A percentile compares a stretch with the other conserved stretches of the same genome.
These are phyloP conservation scores for Rotaria macrura DNA, from an alignment of 2,888 invertebrate species.

Conservation along the genomic window DNA sequence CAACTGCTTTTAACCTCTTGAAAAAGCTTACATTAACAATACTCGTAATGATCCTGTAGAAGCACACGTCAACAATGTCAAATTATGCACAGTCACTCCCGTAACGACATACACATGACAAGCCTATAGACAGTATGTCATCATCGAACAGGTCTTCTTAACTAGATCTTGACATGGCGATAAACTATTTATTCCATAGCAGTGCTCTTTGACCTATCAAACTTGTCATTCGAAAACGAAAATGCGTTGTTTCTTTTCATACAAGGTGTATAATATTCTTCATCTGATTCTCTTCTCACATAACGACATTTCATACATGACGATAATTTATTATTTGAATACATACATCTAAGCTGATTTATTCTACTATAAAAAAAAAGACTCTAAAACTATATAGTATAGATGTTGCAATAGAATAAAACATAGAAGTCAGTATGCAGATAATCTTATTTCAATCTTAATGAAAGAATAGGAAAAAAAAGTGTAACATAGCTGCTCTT, in stretches of 20 bases:
- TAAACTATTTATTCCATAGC: no score
- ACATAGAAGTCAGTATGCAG: neutral
- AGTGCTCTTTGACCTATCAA: neutral
- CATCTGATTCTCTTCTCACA: neutral
- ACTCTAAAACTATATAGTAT: neutral
- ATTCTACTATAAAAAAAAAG: neutral
- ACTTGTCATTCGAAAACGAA: no score
- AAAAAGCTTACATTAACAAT: neutral
- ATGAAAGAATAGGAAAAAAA: neutral
- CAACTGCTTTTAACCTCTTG: neutral
- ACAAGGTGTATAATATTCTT: neutral
- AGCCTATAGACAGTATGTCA: neutral
- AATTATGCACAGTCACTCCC: neutral
- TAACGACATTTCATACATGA: neutral
- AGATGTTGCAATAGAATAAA: neutral
- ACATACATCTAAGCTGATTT: neutral
- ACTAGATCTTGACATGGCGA: no score
- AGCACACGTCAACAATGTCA: neutral
- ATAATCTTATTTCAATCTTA: neutral
- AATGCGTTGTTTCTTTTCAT: no score
- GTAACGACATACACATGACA: neutral
- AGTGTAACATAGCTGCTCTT: neutral
- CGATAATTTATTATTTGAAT: neutral
- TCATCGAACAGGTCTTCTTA: no score
- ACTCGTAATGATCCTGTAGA: neutral